Base-by-base conservation (phyloP, 2,797 vertebrate species). In the Epinephelus awoara region DNA sequence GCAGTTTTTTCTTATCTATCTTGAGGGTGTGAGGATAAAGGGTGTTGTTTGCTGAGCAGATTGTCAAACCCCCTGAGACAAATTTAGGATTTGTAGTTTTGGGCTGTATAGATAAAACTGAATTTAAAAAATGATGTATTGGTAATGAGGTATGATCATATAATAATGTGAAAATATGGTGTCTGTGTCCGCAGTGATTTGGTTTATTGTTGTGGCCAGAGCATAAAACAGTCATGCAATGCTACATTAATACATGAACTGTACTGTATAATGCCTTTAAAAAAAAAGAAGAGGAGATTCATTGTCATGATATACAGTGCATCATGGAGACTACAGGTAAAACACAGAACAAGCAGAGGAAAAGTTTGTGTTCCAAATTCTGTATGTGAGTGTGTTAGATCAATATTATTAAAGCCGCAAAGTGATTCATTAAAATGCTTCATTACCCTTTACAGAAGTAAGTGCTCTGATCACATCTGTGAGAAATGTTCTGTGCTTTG, bases 401-500 rank as follows among this genome's bases (percentile, higher is more conserved):
- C 42, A 49, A n/a, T 64, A 27, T 63, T 17, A 69, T 25, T 23
- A 38, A 27, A 62, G 17, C 17, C 17, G 4, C 67, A 52, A 19
- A 49, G 27, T 10, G 17, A 54, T 61, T 72, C 21, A 79, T 70
- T 57, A 23, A 49, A 73, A 64, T n/a, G 40, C 50, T 34, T 46
- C 25, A 70, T 58, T 50, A 61, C 15, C n/a, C 54, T 15, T 61
- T 72, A 56, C n/a, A 65, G 11, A 51, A 44, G 4, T n/a, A 23
- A 59, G 13, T 50, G 27, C 56, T 54, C 19, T 62, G 49, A 15
- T 15, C 19, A 18, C 44, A 54, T 44, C 51, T 38, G 57, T 62
- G 57, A 46, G 40, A 68, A 68, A n/a, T 68, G 65, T 57, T 46
- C 19, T 29, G 4, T 15, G 5, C 23, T 42, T 62, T 44, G 12